Evolutionary conservation across 2,797 vertebrate genomes (phyloP).

Genomic region (Muraenolepis orangiensis): DNA sequence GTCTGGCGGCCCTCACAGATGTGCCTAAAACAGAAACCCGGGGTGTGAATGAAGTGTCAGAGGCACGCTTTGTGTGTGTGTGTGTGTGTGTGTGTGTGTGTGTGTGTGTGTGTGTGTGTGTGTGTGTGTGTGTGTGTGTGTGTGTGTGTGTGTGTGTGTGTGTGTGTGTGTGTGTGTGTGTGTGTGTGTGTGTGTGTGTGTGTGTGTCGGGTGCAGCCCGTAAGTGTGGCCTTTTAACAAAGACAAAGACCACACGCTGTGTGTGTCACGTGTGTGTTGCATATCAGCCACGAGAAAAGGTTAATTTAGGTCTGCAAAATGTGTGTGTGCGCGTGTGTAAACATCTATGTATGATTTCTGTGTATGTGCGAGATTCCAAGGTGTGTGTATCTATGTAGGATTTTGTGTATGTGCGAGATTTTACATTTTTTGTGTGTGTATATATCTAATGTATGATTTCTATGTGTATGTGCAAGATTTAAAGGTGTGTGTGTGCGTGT

Average conservation of each 20-base stretch:
- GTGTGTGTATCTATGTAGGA: too few relatives aligned
- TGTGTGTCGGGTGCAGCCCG: neutral
- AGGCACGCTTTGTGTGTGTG: neutral
- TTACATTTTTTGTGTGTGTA: neutral
- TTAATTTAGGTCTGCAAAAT: neutral
- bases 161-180: too few relatives aligned
- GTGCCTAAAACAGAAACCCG: neutral
- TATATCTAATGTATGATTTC: neutral
- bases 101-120: too few relatives aligned
- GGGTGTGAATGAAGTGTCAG: neutral
- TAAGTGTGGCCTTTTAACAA: too few relatives aligned
- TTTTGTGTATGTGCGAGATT: too few relatives aligned
- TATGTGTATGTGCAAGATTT: slow-evolving; percentile 12
- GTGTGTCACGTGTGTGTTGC: neutral
- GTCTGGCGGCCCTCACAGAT: neutral
- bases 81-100: too few relatives aligned
- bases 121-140: too few relatives aligned
- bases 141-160: too few relatives aligned
- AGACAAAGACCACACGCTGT: neutral
- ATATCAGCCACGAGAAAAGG: neutral
- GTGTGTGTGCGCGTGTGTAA: neutral
- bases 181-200: too few relatives aligned
- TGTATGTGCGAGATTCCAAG: too few relatives aligned
- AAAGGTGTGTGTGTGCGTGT: slow-evolving; percentile 13
- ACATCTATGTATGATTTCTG: neutral